Evolutionary conservation across 2,113 vertebrate genomes (phyloP).

Genomic region (Syrrhaptes paradoxus): DNA sequence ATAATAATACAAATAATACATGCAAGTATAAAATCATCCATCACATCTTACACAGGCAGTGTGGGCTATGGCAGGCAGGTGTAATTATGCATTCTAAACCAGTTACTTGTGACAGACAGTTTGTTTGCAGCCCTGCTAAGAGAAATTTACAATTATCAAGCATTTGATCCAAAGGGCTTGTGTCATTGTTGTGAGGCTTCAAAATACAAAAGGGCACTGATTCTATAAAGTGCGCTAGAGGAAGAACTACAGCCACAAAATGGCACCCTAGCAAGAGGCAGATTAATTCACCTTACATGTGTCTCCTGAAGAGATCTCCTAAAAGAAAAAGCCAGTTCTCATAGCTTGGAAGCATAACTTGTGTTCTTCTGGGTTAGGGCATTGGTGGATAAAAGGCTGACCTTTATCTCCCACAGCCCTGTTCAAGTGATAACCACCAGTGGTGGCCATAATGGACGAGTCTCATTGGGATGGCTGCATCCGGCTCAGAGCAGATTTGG

Average conservation of each 20-base stretch:
- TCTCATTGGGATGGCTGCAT: too few relatives aligned
- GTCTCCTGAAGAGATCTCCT: background rate
- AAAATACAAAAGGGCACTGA: background rate
- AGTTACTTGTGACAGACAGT: background rate
- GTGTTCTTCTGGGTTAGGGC: background rate
- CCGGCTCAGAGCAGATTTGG: too few relatives aligned
- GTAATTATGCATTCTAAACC: background rate
- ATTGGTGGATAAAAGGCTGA: background rate
- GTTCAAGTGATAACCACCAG: too few relatives aligned
- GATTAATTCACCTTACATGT: background rate
- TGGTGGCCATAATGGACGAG: too few relatives aligned
- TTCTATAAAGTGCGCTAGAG: background rate
- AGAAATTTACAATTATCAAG: background rate
- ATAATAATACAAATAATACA: background rate
- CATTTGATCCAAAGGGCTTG: background rate
- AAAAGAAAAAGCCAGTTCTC: background rate
- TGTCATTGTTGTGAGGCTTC: background rate
- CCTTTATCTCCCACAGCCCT: too few relatives aligned
- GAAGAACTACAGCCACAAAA: background rate
- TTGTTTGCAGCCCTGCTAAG: slow-evolving; percentile 12
- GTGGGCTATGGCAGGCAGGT: background rate
- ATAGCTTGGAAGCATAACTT: background rate
- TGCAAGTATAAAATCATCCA: background rate
- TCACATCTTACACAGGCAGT: background rate
- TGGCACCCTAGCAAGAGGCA: background rate